Percentiles rank a stretch among this genome's conserved stretches.
These are phyloP conservation scores for Enteromius anoplus DNA, from an alignment of 2,797 vertebrate genomes.

Conservation along the genomic window DNA sequence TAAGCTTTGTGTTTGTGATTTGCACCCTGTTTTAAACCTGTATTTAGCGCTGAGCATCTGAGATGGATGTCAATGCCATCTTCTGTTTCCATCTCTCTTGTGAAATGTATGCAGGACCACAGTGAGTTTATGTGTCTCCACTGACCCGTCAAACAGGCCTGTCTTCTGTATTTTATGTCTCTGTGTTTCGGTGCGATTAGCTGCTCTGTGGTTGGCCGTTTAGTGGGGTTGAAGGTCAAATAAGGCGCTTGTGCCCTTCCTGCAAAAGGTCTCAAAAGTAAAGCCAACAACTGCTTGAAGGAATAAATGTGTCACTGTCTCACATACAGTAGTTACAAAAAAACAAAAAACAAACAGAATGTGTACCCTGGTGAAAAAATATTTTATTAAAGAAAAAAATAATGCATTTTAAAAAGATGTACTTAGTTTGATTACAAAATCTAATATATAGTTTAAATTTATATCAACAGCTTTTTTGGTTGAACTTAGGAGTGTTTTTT, in stretches of 20 bases:
- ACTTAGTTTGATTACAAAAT: neutral
- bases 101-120: neutral
- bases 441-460: neutral
- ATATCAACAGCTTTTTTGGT: neutral
- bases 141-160: slow-evolving; percentile 45
- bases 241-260: slow-evolving; percentile 34
- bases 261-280: slow-evolving; percentile 18
- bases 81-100: neutral
- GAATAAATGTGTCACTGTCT: slow-evolving; percentile 16
- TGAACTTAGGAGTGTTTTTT: neutral
- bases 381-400: neutral
- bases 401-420: neutral
- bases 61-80: neutral
- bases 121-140: slow-evolving; percentile 31
- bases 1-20: neutral
- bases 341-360: neutral
- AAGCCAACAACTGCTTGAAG: slow-evolving; percentile 18
- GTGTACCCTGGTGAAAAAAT: neutral
- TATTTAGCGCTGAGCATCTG: neutral
- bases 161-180: slow-evolving; percentile 11
- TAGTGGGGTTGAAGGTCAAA: slow-evolving; percentile 38
- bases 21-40: neutral
- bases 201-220: slow-evolving; percentile 41
- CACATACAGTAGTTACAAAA: neutral
- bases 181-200: slow-evolving; percentile 32